Base-by-base conservation (phyloP, 2,113 vertebrate species). In the Dascyllus trimaculatus region DNA sequence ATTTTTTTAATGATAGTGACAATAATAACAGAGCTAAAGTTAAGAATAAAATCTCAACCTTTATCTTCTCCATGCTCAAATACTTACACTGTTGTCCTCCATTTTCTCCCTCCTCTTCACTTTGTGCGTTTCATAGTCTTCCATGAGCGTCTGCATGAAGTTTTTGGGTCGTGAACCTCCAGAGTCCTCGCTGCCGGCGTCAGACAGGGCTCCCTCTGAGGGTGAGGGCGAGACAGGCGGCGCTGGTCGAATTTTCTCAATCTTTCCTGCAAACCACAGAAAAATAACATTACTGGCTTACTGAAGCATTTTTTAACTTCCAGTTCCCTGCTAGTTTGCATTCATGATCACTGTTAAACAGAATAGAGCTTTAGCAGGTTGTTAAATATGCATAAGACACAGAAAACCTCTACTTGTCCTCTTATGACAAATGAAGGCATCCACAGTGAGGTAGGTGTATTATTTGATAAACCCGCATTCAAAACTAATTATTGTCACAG, bases 141-240 rank as follows among this genome's bases (percentile, higher is more conserved):
- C 98, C 97, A 99, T 95, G 40, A 99, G 96, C 1, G 98, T 99
- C 95, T 99, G 95, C 98, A 99, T 98, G 94, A 96, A 95, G 92
- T 98, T 99, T 94, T 98, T 99, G 88, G 97, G 95, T 35, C 96
- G 89, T 75, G 93, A 90, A 78, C 96, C 97, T 2, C 91, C 94
- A 9, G 96, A 95, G 91, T 99, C 97, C 81, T 98, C 96, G 0
- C 94, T 86, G 15, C 94, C 87, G 5, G 88, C 80, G 70, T 99
- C 97, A 24, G 95, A 92, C 51, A 94, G 69, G 3, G 96, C 94
- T n/a, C 95, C 95, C 81, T 99, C 97, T 4, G 96, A 87, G 5
- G 95, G 95, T 1, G 96, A 96, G 32, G 97, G 96, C 0, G 97
- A 97, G 57, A 95, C 94, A 35, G 97, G 96, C 59, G 96, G 95